phyloP scores from a whole-genome alignment of 2,888 invertebrate genomes.

The Hirtodrosophila trivittata region DNA sequence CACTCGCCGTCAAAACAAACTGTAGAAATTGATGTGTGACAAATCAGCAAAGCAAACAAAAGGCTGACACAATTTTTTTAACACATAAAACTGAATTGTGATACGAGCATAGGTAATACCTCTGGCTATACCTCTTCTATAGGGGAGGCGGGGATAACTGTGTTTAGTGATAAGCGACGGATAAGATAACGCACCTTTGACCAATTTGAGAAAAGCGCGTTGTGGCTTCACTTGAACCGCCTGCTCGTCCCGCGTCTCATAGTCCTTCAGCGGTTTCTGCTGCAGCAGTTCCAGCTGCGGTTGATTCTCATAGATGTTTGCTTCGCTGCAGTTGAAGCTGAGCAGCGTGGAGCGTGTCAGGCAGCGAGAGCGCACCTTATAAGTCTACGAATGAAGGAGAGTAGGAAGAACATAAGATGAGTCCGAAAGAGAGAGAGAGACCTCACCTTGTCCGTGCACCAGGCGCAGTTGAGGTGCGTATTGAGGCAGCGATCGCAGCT shows the following conservation, averaged over 20 bases:
- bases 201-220: constrained; percentile 85
- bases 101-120: constrained; percentile 24
- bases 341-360: constrained; percentile 71
- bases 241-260: constrained; percentile 75
- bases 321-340: constrained; percentile 63
- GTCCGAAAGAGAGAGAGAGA: neutral
- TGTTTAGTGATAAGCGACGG: constrained; percentile 21
- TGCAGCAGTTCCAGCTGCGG: constrained; percentile 62
- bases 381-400: constrained; percentile 54
- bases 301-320: constrained; percentile 77
- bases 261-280: constrained; percentile 77
- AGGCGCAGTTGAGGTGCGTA: constrained; percentile 79
- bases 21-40: constrained; percentile 54
- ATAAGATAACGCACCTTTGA: constrained; percentile 85
- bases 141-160: neutral
- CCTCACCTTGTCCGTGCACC: constrained; percentile 83
- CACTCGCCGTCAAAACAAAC: constrained; percentile 27
- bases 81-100: too few species aligned
- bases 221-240: constrained; percentile 88
- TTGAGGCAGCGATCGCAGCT: constrained; percentile 71
- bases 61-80: constrained; percentile 47
- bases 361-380: constrained; percentile 73
- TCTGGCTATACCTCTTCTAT: neutral
- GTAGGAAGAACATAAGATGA: neutral
- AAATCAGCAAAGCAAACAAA: constrained; percentile 66